A percentile compares a stretch with the other conserved stretches of the same genome.
phyloP scores from a whole-genome alignment of 2,888 invertebrate species.

The Campopleginae sp. region DNA sequence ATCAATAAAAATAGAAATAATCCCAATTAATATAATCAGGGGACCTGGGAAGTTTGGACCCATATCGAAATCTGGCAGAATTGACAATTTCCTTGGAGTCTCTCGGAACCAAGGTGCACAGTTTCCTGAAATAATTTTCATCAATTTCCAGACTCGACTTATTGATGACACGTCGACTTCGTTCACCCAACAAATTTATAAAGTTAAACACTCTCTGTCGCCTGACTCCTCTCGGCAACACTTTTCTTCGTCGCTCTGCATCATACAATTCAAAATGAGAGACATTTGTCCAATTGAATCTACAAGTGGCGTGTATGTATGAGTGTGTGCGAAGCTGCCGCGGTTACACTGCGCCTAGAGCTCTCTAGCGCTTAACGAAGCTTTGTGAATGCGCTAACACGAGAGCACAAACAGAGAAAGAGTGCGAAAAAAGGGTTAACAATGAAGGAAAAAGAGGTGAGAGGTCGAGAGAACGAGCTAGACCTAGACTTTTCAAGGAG shows the following conservation, averaged over 20 bases:
- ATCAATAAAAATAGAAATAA: too few relatives aligned
- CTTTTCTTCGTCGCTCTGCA: background rate
- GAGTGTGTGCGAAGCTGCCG: conserved; percentile 39
- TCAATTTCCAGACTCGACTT: conserved; percentile 10
- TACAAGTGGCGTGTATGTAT: conserved; percentile 63
- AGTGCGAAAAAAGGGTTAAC: background rate
- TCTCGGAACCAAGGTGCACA: background rate
- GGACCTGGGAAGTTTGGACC: background rate
- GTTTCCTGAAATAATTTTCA: conserved; percentile 11
- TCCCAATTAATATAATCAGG: too few relatives aligned
- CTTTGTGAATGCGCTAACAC: conserved; percentile 31
- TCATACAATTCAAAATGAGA: conserved; percentile 44
- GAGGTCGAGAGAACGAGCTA: background rate
- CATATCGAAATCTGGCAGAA: background rate
- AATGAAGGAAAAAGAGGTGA: background rate
- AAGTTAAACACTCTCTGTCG: conserved; percentile 11
- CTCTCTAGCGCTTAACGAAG: conserved; percentile 52
- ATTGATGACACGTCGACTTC: conserved; percentile 3
- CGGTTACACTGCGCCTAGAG: conserved; percentile 25
- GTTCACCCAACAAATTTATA: conserved; percentile 7
- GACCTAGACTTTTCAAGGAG: background rate
- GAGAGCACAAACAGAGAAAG: conserved; percentile 8
- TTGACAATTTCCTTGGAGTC: conserved; percentile 23
- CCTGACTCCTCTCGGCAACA: background rate
- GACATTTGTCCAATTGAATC: conserved; percentile 64